These are phyloP conservation scores for Ditula angustiorana DNA, from an alignment of 2,888 invertebrate genomes.

Conservation along the genomic window DNA sequence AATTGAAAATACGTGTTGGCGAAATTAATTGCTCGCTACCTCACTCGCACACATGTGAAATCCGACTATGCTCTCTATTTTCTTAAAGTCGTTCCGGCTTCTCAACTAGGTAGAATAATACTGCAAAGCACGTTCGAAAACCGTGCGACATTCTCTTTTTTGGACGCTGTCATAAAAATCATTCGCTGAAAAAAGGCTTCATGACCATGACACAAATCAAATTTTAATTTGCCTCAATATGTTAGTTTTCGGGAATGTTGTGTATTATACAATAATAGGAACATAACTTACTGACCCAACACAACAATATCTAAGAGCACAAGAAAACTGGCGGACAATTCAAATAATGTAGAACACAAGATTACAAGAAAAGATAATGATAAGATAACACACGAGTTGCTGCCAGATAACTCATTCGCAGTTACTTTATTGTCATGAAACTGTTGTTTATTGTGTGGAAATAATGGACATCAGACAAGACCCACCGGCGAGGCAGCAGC, in stretches of 20 bases:
- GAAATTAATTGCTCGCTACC: constrained; percentile 44
- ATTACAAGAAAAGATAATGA: constrained; percentile 76
- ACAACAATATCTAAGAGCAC: constrained; percentile 9
- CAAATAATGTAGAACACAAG: constrained; percentile 74
- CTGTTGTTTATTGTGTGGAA: constrained; percentile 66
- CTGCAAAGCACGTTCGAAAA: constrained; percentile 57
- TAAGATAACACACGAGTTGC: constrained; percentile 78
- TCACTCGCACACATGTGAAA: constrained; percentile 37
- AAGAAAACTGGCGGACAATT: constrained; percentile 66
- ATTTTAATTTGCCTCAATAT: background rate
- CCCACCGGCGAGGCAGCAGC: constrained; percentile 48
- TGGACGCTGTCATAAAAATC: constrained; percentile 16
- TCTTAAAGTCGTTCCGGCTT: background rate
- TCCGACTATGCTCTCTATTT: constrained; percentile 42
- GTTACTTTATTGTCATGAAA: constrained; percentile 69
- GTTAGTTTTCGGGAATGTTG: background rate
- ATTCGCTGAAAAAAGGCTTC: background rate
- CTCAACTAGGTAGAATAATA: constrained; percentile 47
- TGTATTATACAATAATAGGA: background rate
- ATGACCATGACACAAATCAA: background rate
- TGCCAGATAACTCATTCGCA: constrained; percentile 68
- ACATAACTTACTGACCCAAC: background rate
- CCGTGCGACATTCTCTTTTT: background rate
- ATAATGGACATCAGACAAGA: constrained; percentile 66
- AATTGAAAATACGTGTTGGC: constrained; percentile 44